These are phyloP conservation scores for Ypsolopha scabrella DNA, from an alignment of 2,888 invertebrate genomes.

Conservation along the genomic window DNA sequence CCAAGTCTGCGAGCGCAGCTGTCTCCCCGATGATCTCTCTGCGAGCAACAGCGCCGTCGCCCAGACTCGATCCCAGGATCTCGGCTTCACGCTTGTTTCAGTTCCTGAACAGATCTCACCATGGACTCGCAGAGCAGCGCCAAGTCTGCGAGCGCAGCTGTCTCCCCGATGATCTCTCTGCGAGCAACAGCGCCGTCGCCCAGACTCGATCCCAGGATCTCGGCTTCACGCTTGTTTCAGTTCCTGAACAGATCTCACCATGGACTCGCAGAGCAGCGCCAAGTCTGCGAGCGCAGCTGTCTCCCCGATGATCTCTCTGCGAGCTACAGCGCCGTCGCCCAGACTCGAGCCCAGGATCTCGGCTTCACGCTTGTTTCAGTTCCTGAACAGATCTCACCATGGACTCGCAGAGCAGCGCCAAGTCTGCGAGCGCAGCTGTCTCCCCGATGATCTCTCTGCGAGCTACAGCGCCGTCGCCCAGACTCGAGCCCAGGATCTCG, in stretches of 20 bases:
- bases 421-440: slow-evolving; percentile 81
- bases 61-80: slow-evolving; percentile 91
- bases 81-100: slow-evolving; percentile 81
- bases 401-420: slow-evolving; percentile 92
- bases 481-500: slow-evolving; percentile 91
- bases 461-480: slow-evolving; percentile 88
- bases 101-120: slow-evolving; percentile 56
- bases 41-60: slow-evolving; percentile 86
- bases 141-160: slow-evolving; percentile 83
- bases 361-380: slow-evolving; percentile 76
- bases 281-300: slow-evolving; percentile 84
- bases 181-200: slow-evolving; percentile 88
- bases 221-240: slow-evolving; percentile 78
- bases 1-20: slow-evolving; percentile 84
- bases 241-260: slow-evolving; percentile 65
- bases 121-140: slow-evolving; percentile 93
- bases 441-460: slow-evolving; percentile 90
- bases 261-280: slow-evolving; percentile 91
- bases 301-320: slow-evolving; percentile 89
- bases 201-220: slow-evolving; percentile 91
- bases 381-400: slow-evolving; percentile 68
- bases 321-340: slow-evolving; percentile 87
- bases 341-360: slow-evolving; percentile 93
- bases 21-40: slow-evolving; percentile 91
- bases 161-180: slow-evolving; percentile 89